Percentiles rank a stretch among this genome's conserved stretches.
Evolutionary conservation across 2,113 vertebrate genomes (phyloP).

Genomic region (Empidonax traillii): DNA sequence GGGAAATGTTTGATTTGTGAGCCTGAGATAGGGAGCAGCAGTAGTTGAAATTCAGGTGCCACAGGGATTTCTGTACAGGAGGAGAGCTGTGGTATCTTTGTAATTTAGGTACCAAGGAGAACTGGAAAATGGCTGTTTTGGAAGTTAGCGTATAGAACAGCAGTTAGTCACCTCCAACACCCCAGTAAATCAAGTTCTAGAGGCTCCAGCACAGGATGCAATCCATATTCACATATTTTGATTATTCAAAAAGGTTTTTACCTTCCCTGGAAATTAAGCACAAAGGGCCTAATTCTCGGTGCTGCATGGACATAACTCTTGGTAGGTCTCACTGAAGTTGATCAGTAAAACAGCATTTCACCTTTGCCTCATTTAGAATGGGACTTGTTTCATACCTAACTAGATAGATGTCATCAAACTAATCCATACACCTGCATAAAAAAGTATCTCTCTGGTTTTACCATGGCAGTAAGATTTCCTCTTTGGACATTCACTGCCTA

Average conservation of each 20-base stretch:
- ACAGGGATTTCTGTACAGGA: background rate
- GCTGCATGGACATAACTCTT: background rate
- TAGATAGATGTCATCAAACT: background rate
- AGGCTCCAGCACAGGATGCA: background rate
- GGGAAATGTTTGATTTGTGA: slow-evolving; percentile 57
- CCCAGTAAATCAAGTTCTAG: background rate
- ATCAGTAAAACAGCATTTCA: background rate
- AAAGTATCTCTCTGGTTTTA: background rate
- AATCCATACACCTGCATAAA: background rate
- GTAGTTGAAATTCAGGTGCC: slow-evolving; percentile 36
- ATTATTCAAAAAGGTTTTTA: background rate
- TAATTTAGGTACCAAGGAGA: background rate
- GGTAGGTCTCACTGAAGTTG: background rate
- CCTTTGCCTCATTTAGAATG: background rate
- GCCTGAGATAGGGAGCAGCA: slow-evolving; percentile 18
- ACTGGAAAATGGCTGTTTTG: background rate
- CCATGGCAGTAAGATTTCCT: background rate
- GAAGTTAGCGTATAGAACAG: background rate
- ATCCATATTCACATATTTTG: background rate
- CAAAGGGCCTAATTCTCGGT: background rate
- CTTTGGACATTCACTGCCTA: background rate
- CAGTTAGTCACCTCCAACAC: background rate
- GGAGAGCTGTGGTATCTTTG: background rate
- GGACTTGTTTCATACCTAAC: background rate
- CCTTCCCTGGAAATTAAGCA: background rate